Conservation (phyloP, 2,113 vertebrate species). For the Ctenodactylus gundi region DNA sequence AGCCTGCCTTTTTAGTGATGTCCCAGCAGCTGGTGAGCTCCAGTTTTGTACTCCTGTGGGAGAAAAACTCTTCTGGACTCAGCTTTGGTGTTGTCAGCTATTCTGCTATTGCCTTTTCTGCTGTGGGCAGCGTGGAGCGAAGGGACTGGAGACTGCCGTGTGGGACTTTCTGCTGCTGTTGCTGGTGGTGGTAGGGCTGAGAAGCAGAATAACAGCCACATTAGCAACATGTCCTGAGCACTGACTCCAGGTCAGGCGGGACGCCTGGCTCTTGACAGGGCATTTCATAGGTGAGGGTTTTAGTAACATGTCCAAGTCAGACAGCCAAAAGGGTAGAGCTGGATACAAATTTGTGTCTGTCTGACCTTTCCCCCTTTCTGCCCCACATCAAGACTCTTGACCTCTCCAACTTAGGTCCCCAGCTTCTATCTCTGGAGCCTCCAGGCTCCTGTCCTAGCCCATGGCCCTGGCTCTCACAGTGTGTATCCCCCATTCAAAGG, state of each 20-base stretch:
- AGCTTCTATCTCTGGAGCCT: not conserved
- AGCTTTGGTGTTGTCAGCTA: not conserved
- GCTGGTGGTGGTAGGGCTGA: too few species aligned
- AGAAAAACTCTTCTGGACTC: not conserved
- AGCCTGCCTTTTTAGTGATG: not conserved
- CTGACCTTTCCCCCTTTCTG: not conserved
- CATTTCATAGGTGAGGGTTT: not conserved
- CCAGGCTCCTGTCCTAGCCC: not conserved
- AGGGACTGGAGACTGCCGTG: too few species aligned
- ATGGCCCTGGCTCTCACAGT: not conserved
- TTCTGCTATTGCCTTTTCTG: not conserved
- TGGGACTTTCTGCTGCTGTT: not conserved
- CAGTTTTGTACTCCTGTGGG: not conserved
- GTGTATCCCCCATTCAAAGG: not conserved
- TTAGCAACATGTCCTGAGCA: not conserved
- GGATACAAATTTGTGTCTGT: not conserved
- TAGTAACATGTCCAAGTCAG: not conserved
- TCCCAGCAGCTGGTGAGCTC: not conserved
- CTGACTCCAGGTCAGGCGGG: not conserved
- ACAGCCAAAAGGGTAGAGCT: not conserved
- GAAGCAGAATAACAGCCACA: not conserved
- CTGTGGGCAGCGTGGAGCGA: not conserved
- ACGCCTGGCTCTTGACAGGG: not conserved
- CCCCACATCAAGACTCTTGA: not conserved
- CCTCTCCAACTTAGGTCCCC: not conserved